Conservation (phyloP, 2,113 vertebrate species). For the Penelope pileata region DNA sequence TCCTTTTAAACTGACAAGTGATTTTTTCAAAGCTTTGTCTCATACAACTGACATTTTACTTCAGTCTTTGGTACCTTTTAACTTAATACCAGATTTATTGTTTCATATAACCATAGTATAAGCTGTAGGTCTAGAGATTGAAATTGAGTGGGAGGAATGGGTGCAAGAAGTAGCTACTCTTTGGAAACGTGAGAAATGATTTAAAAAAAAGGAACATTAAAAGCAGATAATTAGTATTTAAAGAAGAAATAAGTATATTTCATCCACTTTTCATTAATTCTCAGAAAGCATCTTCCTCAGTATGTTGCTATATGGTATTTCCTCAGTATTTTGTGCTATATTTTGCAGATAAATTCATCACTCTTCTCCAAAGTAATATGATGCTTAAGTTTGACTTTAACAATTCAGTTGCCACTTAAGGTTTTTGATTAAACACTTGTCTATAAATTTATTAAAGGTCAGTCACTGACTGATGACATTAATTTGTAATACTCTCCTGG, state of each 20-base stretch:
- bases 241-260: background rate
- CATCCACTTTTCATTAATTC: background rate
- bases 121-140: background rate
- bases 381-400: background rate
- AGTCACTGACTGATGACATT: background rate
- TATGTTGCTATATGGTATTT: too few relatives aligned
- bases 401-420: background rate
- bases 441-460: background rate
- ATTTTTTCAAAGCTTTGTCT: constrained; percentile 47
- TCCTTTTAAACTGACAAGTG: background rate
- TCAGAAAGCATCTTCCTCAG: background rate
- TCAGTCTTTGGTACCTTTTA: background rate
- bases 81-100: background rate
- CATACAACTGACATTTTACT: background rate
- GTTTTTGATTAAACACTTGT: background rate
- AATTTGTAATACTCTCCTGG: background rate
- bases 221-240: background rate
- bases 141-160: background rate
- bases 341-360: background rate
- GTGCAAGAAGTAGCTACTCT: background rate
- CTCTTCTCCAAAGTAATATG: background rate
- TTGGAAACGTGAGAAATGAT: background rate
- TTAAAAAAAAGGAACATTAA: background rate
- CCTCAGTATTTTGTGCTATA: background rate
- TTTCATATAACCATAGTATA: background rate